Conservation (phyloP, 37 sponge, comb jelly and placozoan species). For the Chondrosia reniformis region DNA sequence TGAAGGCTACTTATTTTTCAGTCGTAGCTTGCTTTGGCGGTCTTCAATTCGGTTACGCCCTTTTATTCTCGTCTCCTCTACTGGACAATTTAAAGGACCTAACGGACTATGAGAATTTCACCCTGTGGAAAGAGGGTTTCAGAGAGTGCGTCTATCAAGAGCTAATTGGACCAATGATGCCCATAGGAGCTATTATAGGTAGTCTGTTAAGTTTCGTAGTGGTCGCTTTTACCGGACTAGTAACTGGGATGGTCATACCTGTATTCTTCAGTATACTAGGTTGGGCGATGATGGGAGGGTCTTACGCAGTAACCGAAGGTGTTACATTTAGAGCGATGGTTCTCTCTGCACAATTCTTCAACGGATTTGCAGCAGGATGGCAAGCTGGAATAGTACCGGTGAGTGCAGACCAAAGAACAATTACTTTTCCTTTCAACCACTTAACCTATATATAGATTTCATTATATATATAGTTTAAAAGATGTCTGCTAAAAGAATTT, state of each 20-base stretch:
- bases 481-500: no score
- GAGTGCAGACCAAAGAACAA: slow-evolving; percentile 21
- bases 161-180: slow-evolving; percentile 20
- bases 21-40: neutral
- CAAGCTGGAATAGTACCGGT: slow-evolving; percentile 52
- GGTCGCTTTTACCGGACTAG: slow-evolving; percentile 30
- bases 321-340: slow-evolving; percentile 19
- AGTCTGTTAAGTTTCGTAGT: slow-evolving; percentile 10
- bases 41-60: neutral
- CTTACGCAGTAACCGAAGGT: neutral
- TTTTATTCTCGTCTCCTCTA: neutral
- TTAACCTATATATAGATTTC: no score
- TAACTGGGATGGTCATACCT: slow-evolving; percentile 42
- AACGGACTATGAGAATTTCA: neutral
- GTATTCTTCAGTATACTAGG: slow-evolving; percentile 33
- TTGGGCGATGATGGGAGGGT: slow-evolving; percentile 39
- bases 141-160: slow-evolving; percentile 5
- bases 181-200: slow-evolving; percentile 61
- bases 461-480: no score
- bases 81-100: neutral
- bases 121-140: slow-evolving; percentile 6
- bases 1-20: neutral
- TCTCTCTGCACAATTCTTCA: slow-evolving; percentile 44
- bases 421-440: no score
- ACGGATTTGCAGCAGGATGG: slow-evolving; percentile 68